Base-by-base conservation (phyloP, 37 sponge, comb jelly and placozoan species). In the Aphrocallistes beatrix region DNA sequence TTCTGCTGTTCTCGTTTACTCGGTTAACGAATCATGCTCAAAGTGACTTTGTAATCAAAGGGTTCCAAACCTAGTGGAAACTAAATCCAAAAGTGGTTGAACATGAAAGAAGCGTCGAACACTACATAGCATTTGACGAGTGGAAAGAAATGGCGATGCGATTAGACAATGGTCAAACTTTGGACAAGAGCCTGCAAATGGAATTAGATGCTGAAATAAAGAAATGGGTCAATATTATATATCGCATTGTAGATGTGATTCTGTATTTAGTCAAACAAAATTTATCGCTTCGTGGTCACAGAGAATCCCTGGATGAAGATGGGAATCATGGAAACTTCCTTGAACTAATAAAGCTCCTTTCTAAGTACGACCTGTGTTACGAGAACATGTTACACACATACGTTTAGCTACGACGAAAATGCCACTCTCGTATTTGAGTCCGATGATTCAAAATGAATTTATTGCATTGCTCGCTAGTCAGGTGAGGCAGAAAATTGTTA, bases 61-160 rank as follows among this genome's bases (percentile, higher is more conserved):
- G 75, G 75, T 60, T 60, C n/a, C 10, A 60, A 60, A 60, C 75
- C 17, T 60, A 30, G 75, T 60, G 75, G 75, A 60, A 60, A 60
- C 21, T 60, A 13, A 60, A 60, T 28, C 75, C 75, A 13, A 60
- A 60, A 60, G 21, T 60, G 8, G 21, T 3, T 21, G 17, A 60
- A 32, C 8, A 60, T 60, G 75, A 60, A 60, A 60, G 21, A 19
- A 60, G 75, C 75, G 8, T 32, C 8, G 75, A 32, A 13, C 75
- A 60, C 21, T 32, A 19, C 8, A 32, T 19, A 13, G 75, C 34
- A 60, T 60, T 60, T 13, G 75, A 60, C 3, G n/a, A 60, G 8
- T 60, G 75, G 75, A 19, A 60, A 13, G 21, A 60, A 60, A 19
- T 60, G 21, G 75, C 8, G 34, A 60, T 60, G 75, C 8, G 21